These are phyloP conservation scores for Zygaena filipendulae DNA, from an alignment of 2,888 invertebrate species.

Conservation along the genomic window DNA sequence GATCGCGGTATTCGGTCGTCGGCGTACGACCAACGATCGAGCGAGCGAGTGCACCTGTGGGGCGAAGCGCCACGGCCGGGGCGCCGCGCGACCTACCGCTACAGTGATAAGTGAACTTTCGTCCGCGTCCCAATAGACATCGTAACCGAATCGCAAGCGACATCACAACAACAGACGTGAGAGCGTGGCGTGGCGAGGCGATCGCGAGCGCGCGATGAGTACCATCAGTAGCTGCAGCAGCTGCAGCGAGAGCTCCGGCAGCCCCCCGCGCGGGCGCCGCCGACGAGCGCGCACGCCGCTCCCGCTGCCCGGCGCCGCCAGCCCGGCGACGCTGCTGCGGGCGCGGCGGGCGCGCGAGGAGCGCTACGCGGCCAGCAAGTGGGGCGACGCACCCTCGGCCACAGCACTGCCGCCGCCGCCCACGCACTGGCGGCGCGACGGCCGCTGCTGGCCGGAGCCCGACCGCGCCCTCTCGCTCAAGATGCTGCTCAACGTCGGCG, in stretches of 20 bases:
- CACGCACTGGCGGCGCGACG: conserved; percentile 75
- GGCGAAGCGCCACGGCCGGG: too few relatives aligned
- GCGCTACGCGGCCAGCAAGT: conserved; percentile 79
- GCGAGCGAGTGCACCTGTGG: too few relatives aligned
- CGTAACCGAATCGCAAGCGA: conserved; percentile 13
- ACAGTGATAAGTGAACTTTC: conserved; percentile 41
- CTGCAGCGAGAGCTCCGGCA: conserved; percentile 16
- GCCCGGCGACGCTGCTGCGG: conserved; percentile 24
- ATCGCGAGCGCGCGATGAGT: conserved; percentile 10
- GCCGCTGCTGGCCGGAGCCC: conserved; percentile 55
- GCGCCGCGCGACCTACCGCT: conserved; percentile 28
- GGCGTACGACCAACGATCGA: conserved; percentile 25
- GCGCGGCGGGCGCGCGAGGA: conserved; percentile 30
- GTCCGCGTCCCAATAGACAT: conserved; percentile 18
- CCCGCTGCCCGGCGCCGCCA: conserved; percentile 23
- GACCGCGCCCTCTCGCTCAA: conserved; percentile 72
- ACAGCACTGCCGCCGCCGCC: conserved; percentile 84
- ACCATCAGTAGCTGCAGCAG: conserved; percentile 18
- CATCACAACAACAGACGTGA: conserved; percentile 20
- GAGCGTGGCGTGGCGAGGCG: conserved; percentile 10
- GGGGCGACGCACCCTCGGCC: conserved; percentile 84
- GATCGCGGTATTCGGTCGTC: conserved; percentile 25
- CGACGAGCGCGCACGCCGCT: conserved; percentile 29
- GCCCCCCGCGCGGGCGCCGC: conserved; percentile 29
- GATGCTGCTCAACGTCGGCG: conserved; percentile 70